A percentile compares a stretch with the other conserved stretches of the same genome.
Evolutionary conservation across 2,113 vertebrate genomes (phyloP).

Genomic region (Poeciliopsis occidentalis): DNA sequence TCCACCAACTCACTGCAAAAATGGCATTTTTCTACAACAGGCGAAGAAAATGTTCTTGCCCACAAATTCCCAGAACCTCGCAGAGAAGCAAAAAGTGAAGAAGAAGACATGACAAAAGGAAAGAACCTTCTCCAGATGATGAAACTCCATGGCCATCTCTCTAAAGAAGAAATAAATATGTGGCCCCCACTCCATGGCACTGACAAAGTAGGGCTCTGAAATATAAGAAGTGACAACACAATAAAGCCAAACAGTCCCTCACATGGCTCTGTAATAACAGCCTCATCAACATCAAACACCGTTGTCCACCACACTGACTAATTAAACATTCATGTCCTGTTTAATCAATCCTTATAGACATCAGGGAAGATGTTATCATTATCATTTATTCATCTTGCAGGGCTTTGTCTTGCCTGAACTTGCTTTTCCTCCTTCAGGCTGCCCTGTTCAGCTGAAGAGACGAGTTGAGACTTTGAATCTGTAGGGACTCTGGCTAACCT

Average conservation of each 20-base stretch:
- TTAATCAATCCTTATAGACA: conserved; percentile 60
- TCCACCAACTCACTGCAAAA: too few species aligned
- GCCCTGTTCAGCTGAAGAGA: conserved; percentile 1
- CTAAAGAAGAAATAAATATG: conserved; percentile 99
- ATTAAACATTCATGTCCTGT: conserved; percentile 71
- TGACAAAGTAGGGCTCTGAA: conserved; percentile 94
- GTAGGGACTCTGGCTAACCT: conserved; percentile 47
- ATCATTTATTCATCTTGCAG: conserved; percentile 62
- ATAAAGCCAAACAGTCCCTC: conserved; percentile 4
- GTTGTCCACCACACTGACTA: conserved; percentile 38
- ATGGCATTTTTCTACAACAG: too few species aligned
- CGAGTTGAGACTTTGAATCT: conserved; percentile 40
- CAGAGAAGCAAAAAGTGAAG: background rate
- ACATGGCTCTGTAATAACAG: conserved; percentile 54
- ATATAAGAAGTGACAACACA: conserved; percentile 35
- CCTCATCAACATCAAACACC: conserved; percentile 30
- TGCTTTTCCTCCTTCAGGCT: conserved; percentile 27
- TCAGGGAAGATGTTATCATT: conserved; percentile 47
- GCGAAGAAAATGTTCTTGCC: too few species aligned
- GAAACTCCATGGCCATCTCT: conserved; percentile 98
- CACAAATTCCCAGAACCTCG: background rate
- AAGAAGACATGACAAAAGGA: background rate
- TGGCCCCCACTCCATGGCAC: conserved; percentile 91
- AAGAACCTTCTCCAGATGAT: conserved; percentile 94
- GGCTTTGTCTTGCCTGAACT: conserved; percentile 44